A percentile compares a stretch with the other conserved stretches of the same genome.
Conservation (phyloP, 2,797 vertebrate species). For the Ctenopoma kingsleyae region DNA sequence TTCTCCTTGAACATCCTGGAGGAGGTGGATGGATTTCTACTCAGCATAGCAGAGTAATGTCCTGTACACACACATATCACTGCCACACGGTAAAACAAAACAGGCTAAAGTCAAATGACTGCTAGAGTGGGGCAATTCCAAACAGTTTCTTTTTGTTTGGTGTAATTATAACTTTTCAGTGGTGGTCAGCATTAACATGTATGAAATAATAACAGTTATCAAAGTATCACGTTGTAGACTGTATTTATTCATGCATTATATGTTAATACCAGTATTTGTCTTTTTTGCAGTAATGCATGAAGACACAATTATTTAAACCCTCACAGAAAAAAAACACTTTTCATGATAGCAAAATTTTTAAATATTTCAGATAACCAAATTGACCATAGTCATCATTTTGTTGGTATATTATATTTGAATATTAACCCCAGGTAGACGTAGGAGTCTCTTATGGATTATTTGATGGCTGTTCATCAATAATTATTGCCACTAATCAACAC, state of each 20-base stretch:
- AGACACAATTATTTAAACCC: background rate
- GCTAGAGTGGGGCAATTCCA: constrained; percentile 5
- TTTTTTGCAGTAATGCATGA: background rate
- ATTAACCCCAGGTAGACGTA: background rate
- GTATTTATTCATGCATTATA: background rate
- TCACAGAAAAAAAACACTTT: background rate
- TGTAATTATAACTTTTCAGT: constrained; percentile 13
- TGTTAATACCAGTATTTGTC: background rate
- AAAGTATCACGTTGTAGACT: background rate
- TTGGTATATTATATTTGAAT: background rate
- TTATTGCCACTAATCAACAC: background rate
- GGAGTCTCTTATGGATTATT: background rate
- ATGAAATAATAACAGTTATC: background rate
- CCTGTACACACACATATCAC: constrained; percentile 18
- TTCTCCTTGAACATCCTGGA: constrained; percentile 95
- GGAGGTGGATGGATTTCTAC: constrained; percentile 96
- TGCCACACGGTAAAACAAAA: constrained; percentile 29
- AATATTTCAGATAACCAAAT: background rate
- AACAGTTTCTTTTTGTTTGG: background rate
- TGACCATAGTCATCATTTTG: background rate
- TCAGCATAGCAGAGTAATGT: constrained; percentile 95
- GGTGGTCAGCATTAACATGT: background rate
- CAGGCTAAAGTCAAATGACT: constrained; percentile 37
- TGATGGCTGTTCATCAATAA: background rate
- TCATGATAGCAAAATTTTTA: background rate